Percentiles rank a stretch among this genome's conserved stretches.
Conservation (phyloP, 2,888 invertebrate species). For the Nephrotoma guestfalica region DNA sequence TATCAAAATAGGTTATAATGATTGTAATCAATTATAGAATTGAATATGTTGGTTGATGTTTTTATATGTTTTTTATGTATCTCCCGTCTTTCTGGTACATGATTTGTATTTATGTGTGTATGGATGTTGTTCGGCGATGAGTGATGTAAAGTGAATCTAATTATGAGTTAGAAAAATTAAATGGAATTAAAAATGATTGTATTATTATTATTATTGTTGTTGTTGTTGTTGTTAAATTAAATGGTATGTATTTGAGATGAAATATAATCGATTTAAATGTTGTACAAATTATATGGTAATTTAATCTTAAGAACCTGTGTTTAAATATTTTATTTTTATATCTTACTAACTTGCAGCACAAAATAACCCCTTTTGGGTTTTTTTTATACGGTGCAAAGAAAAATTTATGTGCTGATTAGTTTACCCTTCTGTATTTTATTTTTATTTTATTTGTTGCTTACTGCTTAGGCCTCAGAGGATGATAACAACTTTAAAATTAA, state of each 20-base stretch:
- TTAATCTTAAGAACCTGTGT: neutral
- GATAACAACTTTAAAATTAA: neutral
- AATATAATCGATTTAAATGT: neutral
- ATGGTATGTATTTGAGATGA: neutral
- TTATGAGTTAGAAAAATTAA: neutral
- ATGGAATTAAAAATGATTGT: neutral
- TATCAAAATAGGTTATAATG: neutral
- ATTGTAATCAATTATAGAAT: neutral
- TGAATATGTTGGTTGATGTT: neutral
- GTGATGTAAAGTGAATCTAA: neutral
- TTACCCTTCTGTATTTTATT: neutral
- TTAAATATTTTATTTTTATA: neutral
- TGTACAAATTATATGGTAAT: neutral
- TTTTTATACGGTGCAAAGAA: neutral
- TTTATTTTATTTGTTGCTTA: neutral
- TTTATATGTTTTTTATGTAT: neutral
- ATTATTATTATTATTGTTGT: too few relatives aligned
- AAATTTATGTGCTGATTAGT: neutral
- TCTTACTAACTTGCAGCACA: neutral
- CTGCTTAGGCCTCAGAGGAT: neutral
- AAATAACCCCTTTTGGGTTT: neutral
- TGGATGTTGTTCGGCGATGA: neutral
- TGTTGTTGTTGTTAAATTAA: neutral
- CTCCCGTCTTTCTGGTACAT: neutral
- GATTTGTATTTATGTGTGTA: neutral